Percentiles rank a stretch among this genome's conserved stretches.
Conservation (phyloP, 1,140 invertebrate genomes). For the Drosophila rhopaloa region DNA sequence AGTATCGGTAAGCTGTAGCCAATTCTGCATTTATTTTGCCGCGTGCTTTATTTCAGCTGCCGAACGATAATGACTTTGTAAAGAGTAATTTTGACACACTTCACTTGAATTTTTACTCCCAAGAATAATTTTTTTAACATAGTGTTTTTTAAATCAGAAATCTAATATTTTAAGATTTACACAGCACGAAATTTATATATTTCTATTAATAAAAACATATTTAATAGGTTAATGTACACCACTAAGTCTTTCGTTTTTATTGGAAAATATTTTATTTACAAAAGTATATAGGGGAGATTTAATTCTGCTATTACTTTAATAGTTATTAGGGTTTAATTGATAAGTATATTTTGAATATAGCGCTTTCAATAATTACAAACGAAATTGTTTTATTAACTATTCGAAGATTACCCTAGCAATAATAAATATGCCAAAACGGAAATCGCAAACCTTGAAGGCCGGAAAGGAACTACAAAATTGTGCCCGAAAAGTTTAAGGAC, state of each 20-base stretch:
- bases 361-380: no score
- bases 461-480: background rate
- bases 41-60: background rate
- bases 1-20: background rate
- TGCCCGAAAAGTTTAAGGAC: background rate
- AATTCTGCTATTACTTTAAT: background rate
- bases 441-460: no score
- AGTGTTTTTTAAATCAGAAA: slow-evolving; percentile 20
- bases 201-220: slow-evolving; percentile 17
- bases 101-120: slow-evolving; percentile 16
- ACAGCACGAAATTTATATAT: slow-evolving; percentile 16
- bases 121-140: slow-evolving; percentile 11
- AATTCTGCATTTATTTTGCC: slow-evolving; percentile 7
- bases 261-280: no score
- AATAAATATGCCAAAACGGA: no score
- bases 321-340: no score
- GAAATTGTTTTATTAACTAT: no score
- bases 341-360: no score
- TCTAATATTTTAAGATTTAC: slow-evolving; percentile 18
- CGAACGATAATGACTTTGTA: background rate
- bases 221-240: background rate
- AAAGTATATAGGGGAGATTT: background rate
- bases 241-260: background rate
- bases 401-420: no score
- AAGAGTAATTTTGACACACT: background rate